phyloP scores from a whole-genome alignment of 1,140 invertebrate genomes.

The Stenopsyche tienmushanensis region DNA sequence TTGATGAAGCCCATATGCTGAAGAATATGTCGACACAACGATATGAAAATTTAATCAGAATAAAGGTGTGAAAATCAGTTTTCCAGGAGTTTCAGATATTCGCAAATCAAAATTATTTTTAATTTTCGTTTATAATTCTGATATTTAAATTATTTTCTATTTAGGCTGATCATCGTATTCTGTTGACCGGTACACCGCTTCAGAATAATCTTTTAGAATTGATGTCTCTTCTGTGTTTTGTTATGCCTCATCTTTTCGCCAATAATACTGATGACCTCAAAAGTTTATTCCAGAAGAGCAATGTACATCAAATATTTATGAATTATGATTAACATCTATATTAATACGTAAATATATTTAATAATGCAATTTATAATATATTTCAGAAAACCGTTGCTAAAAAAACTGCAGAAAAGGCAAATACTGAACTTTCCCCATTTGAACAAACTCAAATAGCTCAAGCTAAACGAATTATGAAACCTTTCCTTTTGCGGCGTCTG shows the following conservation, averaged over 20 bases:
- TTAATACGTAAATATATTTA: neutral
- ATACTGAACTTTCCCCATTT: constrained; percentile 71
- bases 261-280: constrained; percentile 87
- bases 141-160: no score
- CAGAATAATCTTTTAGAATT: constrained; percentile 96
- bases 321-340: constrained; percentile 23
- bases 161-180: constrained; percentile 75
- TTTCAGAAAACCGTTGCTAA: constrained; percentile 29
- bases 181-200: constrained; percentile 89
- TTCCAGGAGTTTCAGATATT: no score
- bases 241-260: constrained; percentile 93
- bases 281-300: constrained; percentile 77
- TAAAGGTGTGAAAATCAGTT: constrained; percentile 68
- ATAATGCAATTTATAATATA: neutral
- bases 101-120: no score
- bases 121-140: no score
- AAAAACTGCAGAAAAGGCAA: constrained; percentile 50
- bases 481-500: constrained; percentile 89
- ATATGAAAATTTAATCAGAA: constrained; percentile 85
- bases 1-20: constrained; percentile 97
- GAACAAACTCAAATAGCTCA: constrained; percentile 87
- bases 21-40: constrained; percentile 94
- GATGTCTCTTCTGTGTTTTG: constrained; percentile 93
- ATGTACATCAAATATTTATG: constrained; percentile 51
- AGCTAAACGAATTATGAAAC: constrained; percentile 94